Conservation (phyloP, 2,797 vertebrate genomes). For the Capromys pilorides region DNA sequence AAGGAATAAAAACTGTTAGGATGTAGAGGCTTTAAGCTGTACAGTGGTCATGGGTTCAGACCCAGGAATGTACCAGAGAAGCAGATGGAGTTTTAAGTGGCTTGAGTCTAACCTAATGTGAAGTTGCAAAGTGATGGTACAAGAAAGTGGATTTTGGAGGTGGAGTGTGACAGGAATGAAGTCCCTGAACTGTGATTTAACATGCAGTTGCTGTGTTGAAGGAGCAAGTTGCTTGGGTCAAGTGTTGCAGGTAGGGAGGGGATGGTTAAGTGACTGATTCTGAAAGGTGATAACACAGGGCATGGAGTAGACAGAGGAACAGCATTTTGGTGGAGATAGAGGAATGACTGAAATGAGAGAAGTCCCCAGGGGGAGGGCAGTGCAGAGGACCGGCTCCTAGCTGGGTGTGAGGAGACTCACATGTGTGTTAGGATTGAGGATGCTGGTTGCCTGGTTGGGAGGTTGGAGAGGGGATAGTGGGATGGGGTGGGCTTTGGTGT, state of each 20-base stretch:
- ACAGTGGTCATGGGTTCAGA: not conserved
- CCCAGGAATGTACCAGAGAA: slow-evolving; percentile 9
- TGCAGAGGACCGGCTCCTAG: not conserved
- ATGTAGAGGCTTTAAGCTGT: slow-evolving; percentile 2
- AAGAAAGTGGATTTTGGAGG: slow-evolving; percentile 7
- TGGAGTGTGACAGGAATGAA: slow-evolving; percentile 10
- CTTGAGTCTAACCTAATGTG: slow-evolving; percentile 18
- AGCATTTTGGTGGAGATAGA: slow-evolving; percentile 27
- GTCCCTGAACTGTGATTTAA: not conserved
- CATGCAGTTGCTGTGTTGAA: not conserved
- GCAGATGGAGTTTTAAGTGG: slow-evolving; percentile 30
- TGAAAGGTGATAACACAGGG: not conserved
- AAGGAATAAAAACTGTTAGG: not conserved
- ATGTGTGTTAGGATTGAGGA: slow-evolving; percentile 21
- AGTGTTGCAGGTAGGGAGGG: not conserved
- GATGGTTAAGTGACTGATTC: slow-evolving; percentile 4
- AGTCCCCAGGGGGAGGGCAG: not conserved
- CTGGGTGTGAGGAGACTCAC: slow-evolving; percentile 24
- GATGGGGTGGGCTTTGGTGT: not conserved
- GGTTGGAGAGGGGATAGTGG: not conserved
- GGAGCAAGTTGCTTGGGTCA: not conserved
- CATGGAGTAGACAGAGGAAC: not conserved
- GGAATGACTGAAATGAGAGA: not conserved
- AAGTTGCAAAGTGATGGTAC: not conserved
- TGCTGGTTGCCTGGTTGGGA: slow-evolving; percentile 2